Percentiles rank a stretch among this genome's conserved stretches.
phyloP scores from a whole-genome alignment of 1,140 invertebrate genomes.

The Drosophila fuyamai region DNA sequence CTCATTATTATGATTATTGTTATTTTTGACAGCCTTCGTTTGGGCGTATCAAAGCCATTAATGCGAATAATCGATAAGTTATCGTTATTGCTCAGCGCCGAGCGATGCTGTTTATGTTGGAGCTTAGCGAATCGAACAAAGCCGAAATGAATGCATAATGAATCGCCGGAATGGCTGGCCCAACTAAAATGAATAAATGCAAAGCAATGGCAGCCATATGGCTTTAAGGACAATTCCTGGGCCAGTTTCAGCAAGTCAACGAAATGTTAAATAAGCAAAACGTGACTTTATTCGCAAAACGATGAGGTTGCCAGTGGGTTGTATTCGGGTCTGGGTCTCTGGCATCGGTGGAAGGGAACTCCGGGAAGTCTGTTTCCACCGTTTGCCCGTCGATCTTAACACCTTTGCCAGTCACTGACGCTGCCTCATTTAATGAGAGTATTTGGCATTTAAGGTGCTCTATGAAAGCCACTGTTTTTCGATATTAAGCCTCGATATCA shows the following conservation, averaged over 20 bases:
- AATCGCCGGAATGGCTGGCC: slow-evolving; percentile 17
- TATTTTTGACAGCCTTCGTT: slow-evolving; percentile 13
- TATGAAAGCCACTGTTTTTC: too few species aligned
- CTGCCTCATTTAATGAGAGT: background rate
- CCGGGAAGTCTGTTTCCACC: slow-evolving; percentile 1
- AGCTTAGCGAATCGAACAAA: slow-evolving; percentile 26
- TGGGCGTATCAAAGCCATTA: slow-evolving; percentile 18
- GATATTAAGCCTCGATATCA: too few species aligned
- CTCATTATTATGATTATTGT: slow-evolving; percentile 15
- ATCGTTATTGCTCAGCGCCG: slow-evolving; percentile 20
- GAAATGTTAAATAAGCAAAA: slow-evolving; percentile 83
- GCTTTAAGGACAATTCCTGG: slow-evolving; percentile 30
- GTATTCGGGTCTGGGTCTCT: background rate
- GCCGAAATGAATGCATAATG: slow-evolving; percentile 49
- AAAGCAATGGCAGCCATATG: slow-evolving; percentile 47
- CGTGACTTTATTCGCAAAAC: slow-evolving; percentile 79
- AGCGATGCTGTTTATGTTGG: slow-evolving; percentile 24
- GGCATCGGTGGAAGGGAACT: background rate
- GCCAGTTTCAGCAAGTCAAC: slow-evolving; percentile 55
- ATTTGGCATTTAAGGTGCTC: background rate
- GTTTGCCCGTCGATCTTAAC: slow-evolving; percentile 28
- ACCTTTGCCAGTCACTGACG: slow-evolving; percentile 54
- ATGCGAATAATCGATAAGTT: slow-evolving; percentile 45
- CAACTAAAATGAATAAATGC: slow-evolving; percentile 58
- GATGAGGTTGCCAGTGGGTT: slow-evolving; percentile 37